These are phyloP conservation scores for Spicauda simplicius DNA, from an alignment of 2,888 invertebrate genomes.

Conservation along the genomic window DNA sequence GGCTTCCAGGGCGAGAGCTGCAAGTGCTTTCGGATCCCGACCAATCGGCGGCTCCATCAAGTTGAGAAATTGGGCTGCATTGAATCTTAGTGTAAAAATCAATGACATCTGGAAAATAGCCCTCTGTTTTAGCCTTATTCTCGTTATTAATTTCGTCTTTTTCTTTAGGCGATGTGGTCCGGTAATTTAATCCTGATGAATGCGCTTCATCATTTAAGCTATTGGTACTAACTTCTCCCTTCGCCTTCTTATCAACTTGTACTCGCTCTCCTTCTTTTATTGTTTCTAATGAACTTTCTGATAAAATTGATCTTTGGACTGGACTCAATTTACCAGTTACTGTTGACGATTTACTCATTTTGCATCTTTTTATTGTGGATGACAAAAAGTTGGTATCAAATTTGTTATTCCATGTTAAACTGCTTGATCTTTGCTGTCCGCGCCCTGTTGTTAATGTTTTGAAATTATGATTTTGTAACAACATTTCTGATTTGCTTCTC, in stretches of 20 bases:
- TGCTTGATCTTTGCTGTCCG: conserved; percentile 87
- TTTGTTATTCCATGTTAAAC: conserved; percentile 89
- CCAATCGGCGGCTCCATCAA: conserved; percentile 89
- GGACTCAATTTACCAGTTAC: conserved; percentile 75
- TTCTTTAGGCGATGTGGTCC: conserved; percentile 69
- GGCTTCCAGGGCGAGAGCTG: conserved; percentile 76
- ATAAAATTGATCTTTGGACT: conserved; percentile 61
- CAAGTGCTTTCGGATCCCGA: conserved; percentile 83
- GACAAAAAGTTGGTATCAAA: conserved; percentile 85
- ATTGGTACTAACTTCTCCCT: conserved; percentile 60
- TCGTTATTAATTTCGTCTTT: conserved; percentile 65
- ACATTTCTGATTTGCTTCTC: conserved; percentile 87
- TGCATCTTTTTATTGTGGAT: conserved; percentile 88
- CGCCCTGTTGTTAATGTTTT: conserved; percentile 81
- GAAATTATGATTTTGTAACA: conserved; percentile 77
- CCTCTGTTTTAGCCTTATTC: conserved; percentile 68
- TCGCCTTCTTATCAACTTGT: conserved; percentile 64
- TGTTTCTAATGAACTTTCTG: conserved; percentile 65
- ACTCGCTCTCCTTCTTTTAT: conserved; percentile 66
- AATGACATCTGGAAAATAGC: conserved; percentile 78
- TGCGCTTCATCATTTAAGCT: conserved; percentile 68
- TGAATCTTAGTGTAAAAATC: conserved; percentile 83
- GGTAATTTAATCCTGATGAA: conserved; percentile 75
- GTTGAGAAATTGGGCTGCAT: conserved; percentile 86
- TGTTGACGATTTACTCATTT: conserved; percentile 81